These are phyloP conservation scores for Tipula confusa DNA, from an alignment of 2,888 invertebrate species.

Conservation along the genomic window DNA sequence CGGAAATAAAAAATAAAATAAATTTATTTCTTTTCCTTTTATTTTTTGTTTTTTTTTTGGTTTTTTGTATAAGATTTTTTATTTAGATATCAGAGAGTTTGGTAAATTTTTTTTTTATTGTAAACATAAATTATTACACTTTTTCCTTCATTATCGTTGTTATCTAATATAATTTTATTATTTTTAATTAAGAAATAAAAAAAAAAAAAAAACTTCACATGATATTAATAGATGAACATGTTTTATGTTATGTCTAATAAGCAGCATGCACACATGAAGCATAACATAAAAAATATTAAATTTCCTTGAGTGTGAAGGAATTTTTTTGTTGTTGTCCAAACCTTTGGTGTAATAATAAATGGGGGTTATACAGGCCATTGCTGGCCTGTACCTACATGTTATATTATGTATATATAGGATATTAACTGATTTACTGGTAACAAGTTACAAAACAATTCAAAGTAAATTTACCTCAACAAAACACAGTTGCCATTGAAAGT, in stretches of 20 bases:
- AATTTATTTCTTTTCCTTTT: slow-evolving; percentile 9
- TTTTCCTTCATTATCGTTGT: slow-evolving; percentile 5
- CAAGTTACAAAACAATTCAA: too few relatives aligned
- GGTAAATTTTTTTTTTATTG: neutral
- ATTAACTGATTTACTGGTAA: too few relatives aligned
- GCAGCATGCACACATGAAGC: neutral
- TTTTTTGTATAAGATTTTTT: neutral
- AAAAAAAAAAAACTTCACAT: slow-evolving; percentile 7
- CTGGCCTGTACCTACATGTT: too few relatives aligned
- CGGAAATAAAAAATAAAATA: slow-evolving; percentile 25
- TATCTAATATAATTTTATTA: slow-evolving; percentile 12
- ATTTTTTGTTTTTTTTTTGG: too few relatives aligned
- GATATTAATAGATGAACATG: slow-evolving; percentile 1
- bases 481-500: too few relatives aligned
- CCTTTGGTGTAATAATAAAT: too few relatives aligned
- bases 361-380: too few relatives aligned
- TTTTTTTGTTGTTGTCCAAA: neutral
- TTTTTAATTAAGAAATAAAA: slow-evolving; percentile 21
- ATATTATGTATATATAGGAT: too few relatives aligned
- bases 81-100: neutral
- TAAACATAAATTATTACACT: slow-evolving; percentile 3
- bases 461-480: too few relatives aligned
- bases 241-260: neutral
- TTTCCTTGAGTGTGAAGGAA: neutral
- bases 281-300: neutral